Percentiles rank a stretch among this genome's conserved stretches.
Conservation (phyloP, 2,797 vertebrate genomes). For the Meriones psammophilus region DNA sequence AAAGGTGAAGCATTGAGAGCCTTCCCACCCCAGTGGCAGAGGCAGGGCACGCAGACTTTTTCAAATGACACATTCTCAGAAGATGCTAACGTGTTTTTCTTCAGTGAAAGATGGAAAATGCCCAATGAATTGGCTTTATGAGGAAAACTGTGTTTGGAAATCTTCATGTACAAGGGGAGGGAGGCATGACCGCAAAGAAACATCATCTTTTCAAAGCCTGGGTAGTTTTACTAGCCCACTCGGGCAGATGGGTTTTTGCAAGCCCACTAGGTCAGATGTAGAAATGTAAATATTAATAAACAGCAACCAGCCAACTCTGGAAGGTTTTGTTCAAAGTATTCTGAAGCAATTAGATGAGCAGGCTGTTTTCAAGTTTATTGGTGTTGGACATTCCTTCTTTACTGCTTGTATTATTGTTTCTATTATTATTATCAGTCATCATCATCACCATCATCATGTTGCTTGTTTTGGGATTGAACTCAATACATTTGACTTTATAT, state of each 20-base stretch:
- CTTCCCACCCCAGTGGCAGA: slow-evolving; percentile 62
- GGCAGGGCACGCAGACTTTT: not conserved
- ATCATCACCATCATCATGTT: too few relatives aligned
- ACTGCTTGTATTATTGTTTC: not conserved
- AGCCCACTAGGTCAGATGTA: not conserved
- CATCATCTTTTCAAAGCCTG: slow-evolving; percentile 21
- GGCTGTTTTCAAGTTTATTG: not conserved
- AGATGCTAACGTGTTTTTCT: slow-evolving; percentile 65
- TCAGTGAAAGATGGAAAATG: slow-evolving; percentile 65
- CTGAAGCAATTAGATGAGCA: not conserved
- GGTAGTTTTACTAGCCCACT: slow-evolving; percentile 40
- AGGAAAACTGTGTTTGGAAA: slow-evolving; percentile 62
- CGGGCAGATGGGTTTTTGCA: not conserved
- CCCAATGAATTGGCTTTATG: slow-evolving; percentile 38
- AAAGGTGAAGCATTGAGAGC: slow-evolving; percentile 74
- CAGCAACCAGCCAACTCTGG: slow-evolving; percentile 14
- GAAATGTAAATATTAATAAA: slow-evolving; percentile 66
- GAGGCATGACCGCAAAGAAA: slow-evolving; percentile 53
- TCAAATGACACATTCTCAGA: not conserved
- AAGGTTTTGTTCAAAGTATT: not conserved
- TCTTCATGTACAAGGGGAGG: slow-evolving; percentile 59
- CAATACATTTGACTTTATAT: not conserved
- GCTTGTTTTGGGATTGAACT: not conserved
- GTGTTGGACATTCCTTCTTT: too few relatives aligned
- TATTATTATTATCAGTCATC: not conserved